These are phyloP conservation scores for Raillietiella orientalis DNA, from an alignment of 2,888 invertebrate genomes.

Conservation along the genomic window DNA sequence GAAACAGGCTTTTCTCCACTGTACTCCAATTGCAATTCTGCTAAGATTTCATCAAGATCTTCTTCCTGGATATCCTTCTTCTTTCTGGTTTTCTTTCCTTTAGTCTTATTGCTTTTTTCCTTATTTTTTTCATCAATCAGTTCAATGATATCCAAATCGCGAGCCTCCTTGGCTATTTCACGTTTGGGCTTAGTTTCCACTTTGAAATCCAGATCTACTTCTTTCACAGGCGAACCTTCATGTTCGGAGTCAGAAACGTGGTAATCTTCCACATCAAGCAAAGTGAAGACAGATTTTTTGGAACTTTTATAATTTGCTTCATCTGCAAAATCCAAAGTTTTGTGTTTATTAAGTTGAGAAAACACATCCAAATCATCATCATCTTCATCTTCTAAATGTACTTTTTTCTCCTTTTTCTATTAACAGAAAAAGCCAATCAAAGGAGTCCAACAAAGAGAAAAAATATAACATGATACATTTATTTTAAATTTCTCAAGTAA, in stretches of 20 bases:
- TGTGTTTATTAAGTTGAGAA: no score
- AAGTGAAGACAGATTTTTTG: slow-evolving; percentile 4
- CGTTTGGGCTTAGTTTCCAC: neutral
- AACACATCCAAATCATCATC: no score
- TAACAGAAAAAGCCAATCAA: no score
- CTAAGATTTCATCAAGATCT: slow-evolving; percentile 47
- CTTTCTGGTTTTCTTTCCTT: slow-evolving; percentile 17
- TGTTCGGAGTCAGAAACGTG: slow-evolving; percentile 7
- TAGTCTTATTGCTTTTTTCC: slow-evolving; percentile 7
- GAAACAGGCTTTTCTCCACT: slow-evolving; percentile 22
- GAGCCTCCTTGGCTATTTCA: neutral
- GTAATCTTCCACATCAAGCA: slow-evolving; percentile 6
- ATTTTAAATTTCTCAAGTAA: no score
- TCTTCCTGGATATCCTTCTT: slow-evolving; percentile 35
- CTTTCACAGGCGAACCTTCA: slow-evolving; percentile 6
- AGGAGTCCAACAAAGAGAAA: no score
- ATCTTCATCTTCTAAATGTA: no score
- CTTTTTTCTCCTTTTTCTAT: no score
- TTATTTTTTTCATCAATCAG: slow-evolving; percentile 6
- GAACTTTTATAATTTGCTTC: no score
- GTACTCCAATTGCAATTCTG: slow-evolving; percentile 49
- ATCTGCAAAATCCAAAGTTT: no score
- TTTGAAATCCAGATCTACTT: slow-evolving; percentile 5
- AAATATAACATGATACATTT: no score
- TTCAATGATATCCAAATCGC: neutral